phyloP scores from a whole-genome alignment of 1,140 invertebrate genomes.

The Nephila pilipes region DNA sequence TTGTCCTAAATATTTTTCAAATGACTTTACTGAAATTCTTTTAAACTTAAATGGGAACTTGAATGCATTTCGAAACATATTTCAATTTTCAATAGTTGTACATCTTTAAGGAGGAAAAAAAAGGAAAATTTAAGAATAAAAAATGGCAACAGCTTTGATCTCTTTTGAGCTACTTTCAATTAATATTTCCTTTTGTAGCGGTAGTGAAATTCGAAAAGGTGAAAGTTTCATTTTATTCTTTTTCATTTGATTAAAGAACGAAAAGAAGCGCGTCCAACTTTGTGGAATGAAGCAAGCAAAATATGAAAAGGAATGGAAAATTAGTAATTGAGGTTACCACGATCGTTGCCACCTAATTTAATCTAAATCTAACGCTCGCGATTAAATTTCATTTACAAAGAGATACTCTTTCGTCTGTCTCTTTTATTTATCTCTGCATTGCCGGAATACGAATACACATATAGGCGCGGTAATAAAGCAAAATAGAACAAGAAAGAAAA shows the following conservation, averaged over 20 bases:
- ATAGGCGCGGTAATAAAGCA: neutral
- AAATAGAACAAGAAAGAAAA: neutral
- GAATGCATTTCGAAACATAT: neutral
- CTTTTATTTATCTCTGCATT: neutral
- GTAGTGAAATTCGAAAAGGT: neutral
- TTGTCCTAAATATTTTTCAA: neutral
- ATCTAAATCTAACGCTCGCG: conserved; percentile 24
- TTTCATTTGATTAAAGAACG: neutral
- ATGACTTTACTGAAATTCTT: neutral
- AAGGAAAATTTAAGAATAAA: neutral
- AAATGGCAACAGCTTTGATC: neutral
- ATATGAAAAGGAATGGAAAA: neutral
- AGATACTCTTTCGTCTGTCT: neutral
- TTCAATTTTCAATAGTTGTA: neutral
- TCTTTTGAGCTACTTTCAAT: neutral
- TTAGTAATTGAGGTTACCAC: conserved; percentile 18
- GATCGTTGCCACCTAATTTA: conserved; percentile 34
- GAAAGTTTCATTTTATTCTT: neutral
- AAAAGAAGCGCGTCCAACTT: neutral
- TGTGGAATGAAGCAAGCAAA: neutral
- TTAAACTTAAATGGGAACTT: neutral
- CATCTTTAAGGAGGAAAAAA: neutral
- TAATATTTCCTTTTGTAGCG: conserved; percentile 5
- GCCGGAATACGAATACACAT: neutral
- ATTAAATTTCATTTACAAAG: conserved; percentile 29